phyloP scores from a whole-genome alignment of 2,888 invertebrate species.

The Volucella zonaria region DNA sequence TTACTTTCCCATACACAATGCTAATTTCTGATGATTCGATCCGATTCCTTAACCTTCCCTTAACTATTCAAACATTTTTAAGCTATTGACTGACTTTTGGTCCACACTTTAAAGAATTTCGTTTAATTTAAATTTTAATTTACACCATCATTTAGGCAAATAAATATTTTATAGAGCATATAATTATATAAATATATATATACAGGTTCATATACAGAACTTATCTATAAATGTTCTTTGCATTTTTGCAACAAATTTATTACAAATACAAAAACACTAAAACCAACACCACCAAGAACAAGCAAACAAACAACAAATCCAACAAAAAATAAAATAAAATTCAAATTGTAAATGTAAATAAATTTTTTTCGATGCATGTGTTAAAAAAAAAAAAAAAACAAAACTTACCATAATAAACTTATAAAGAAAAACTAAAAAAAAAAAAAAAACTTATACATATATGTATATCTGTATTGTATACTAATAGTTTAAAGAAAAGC shows the following conservation, averaged over 20 bases:
- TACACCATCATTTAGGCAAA: constrained; percentile 67
- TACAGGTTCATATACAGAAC: constrained; percentile 42
- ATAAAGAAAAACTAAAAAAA: constrained; percentile 22
- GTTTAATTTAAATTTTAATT: constrained; percentile 55
- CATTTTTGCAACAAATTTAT: constrained; percentile 58
- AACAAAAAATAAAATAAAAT: constrained; percentile 64
- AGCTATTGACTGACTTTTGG: constrained; percentile 37
- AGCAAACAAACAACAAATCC: constrained; percentile 48
- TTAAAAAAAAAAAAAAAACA: constrained; percentile 46
- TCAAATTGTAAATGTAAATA: constrained; percentile 74
- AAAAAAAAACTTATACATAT: constrained; percentile 41
- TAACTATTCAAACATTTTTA: not conserved
- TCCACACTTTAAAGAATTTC: constrained; percentile 16
- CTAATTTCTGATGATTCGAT: not conserved
- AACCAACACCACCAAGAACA: constrained; percentile 58
- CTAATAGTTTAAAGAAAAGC: constrained; percentile 48
- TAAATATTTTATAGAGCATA: constrained; percentile 50
- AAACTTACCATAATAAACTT: constrained; percentile 35
- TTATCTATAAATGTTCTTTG: constrained; percentile 42
- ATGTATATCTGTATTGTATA: constrained; percentile 55
- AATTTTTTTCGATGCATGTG: constrained; percentile 59
- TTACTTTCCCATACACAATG: too few species aligned
- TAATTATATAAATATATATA: constrained; percentile 65
- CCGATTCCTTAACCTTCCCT: not conserved
- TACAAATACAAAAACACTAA: constrained; percentile 21